Base-by-base conservation (phyloP, 1,140 invertebrate species). In the Drosophila mauritiana region DNA sequence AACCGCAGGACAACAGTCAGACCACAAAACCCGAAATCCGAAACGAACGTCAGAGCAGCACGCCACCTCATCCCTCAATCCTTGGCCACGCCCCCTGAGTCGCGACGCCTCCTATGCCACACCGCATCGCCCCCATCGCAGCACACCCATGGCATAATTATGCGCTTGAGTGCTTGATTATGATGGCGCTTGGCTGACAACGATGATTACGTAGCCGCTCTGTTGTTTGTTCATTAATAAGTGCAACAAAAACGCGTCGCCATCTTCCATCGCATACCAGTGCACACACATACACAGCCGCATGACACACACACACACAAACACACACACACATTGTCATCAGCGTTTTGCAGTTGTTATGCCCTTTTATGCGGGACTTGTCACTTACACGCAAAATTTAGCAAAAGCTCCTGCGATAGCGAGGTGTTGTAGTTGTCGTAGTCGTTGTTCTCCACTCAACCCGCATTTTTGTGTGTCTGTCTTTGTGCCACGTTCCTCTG, bases 321-420 rank as follows among this genome's bases (percentile, higher is more conserved):
- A 58, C 67, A 31, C 13, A 37, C 43, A 46, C 36, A 42, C 40
- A 73, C 37, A 57, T 37, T 39, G 25, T 37, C 78, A 68, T 72
- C 59, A 81, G 62, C 65, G 63, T 78, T 82, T 68, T 74, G 56
- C 63, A 63, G 72, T 84, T 70, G 45, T 65, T 72, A 67, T 82
- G 75, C 52, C 64, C 69, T 88, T 84, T 86, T 80, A 84, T 88
- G 84, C 70, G 84, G 84, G 84, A 53, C 77, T 73, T 89, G 84
- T 88, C 80, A 88, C 73, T 88, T 88, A 84, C 84, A 88, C 84
- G 84, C 84, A 88, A 88, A 89, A 88, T 88, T 88, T 89, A 84
- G 68, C 84, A 89, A 89, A 70, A 89, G 69, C 83, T 59, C 57
- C 72, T 57, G 84, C 85, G 85, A 88, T 89, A 88, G 63, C 80